Base-by-base conservation (phyloP, 2,888 invertebrate genomes). In the Ceraclea dissimilis region DNA sequence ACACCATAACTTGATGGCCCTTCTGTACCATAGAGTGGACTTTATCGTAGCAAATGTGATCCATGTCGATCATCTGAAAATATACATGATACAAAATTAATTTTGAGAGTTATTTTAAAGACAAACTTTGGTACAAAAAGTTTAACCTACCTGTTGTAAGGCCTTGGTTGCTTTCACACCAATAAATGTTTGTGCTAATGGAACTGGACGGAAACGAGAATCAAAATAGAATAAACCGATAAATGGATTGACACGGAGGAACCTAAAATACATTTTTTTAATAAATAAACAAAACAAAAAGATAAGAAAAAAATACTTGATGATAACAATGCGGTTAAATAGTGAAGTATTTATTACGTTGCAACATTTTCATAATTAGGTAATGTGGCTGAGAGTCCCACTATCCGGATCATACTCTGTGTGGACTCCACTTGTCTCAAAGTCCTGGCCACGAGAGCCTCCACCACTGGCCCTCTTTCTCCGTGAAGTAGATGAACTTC, bases 361-460 rank as follows among this genome's bases (percentile, higher is more conserved):
- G 98, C 95, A 21, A 99, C 97, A 73, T 99, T 98, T 2, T 93
- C 72, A 70, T 99, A 99, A 72, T 99, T 99, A 1, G 99, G 99
- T 60, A 99, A 73, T 0, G 99, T 99, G 10, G 99, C 99, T 0
- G 98, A 96, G 39, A 98, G 72, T 0, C 97, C 98, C 1, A 99
- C 90, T 60, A 99, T 97, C 50, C 99, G 81, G 57, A 99, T 97
- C 91, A 96, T 95, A 68, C 85, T 88, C 71, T 94, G 93, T 0
- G 90, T 86, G 1, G 90, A 87, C 66, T 94, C 92, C 0, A 93
- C 90, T 72, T 95, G 91, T 60, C 99, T 81, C 5, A 98, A 74
- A 0, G 98, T 99, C 63, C 99, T 79, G 0, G 99, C 98, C 0
- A 99, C 97, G 8, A 99, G 76, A 1, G 96, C 93, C 72, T 99